Percentiles rank a stretch among this genome's conserved stretches.
These are phyloP conservation scores for Drosophila cyrtoloma DNA, from an alignment of 2,888 invertebrate genomes.

Conservation along the genomic window DNA sequence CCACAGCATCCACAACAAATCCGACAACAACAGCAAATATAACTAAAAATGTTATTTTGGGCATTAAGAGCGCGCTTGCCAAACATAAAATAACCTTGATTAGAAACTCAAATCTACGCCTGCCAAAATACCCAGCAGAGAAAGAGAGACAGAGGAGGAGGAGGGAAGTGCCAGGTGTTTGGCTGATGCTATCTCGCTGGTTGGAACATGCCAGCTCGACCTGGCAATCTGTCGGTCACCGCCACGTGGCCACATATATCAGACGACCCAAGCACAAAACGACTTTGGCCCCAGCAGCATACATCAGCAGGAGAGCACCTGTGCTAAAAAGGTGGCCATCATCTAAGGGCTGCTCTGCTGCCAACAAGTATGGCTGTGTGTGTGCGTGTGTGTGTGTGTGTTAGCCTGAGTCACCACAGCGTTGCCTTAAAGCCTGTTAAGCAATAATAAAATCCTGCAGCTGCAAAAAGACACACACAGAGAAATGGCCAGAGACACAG, in stretches of 20 bases:
- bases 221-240: constrained; percentile 21
- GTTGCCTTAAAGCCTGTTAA: constrained; percentile 54
- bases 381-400: constrained; percentile 8
- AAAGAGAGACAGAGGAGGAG: neutral
- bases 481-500: constrained; percentile 1
- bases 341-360: constrained; percentile 23
- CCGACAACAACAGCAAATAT: constrained; percentile 22
- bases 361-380: constrained; percentile 10
- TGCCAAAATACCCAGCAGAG: constrained; percentile 46
- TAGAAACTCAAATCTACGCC: constrained; percentile 73
- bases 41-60: constrained; percentile 79
- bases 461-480: constrained; percentile 15
- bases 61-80: constrained; percentile 73
- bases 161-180: constrained; percentile 6
- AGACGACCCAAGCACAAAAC: constrained; percentile 70
- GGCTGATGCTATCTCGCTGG: constrained; percentile 22
- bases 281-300: constrained; percentile 68
- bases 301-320: constrained; percentile 69
- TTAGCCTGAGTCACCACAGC: constrained; percentile 4
- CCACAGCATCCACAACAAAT: constrained; percentile 7
- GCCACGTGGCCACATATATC: constrained; percentile 75
- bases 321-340: constrained; percentile 54
- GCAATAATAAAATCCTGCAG: constrained; percentile 52
- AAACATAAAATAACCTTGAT: constrained; percentile 78
- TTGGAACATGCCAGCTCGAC: constrained; percentile 29